These are phyloP conservation scores for Setophaga kirtlandii DNA, from an alignment of 2,113 vertebrate species.

Conservation along the genomic window DNA sequence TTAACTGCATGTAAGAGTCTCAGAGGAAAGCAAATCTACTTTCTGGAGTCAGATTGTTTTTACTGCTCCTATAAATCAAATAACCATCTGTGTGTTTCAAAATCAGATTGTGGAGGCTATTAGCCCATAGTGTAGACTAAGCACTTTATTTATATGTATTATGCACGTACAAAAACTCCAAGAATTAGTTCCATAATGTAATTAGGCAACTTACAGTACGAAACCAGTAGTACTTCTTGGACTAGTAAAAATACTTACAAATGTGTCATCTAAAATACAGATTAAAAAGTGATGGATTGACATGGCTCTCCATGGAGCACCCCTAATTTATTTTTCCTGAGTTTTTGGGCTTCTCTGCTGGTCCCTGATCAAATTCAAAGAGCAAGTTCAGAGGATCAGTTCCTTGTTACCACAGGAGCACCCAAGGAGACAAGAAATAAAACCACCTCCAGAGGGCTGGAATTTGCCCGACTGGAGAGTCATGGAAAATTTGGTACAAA, in stretches of 20 bases:
- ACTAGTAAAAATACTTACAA: neutral
- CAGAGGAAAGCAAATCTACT: constrained; percentile 58
- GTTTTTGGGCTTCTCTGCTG: neutral
- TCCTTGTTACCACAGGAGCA: neutral
- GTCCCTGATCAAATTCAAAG: neutral
- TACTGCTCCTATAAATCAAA: constrained; percentile 64
- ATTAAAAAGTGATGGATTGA: neutral
- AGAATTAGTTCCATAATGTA: neutral
- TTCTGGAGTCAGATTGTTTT: constrained; percentile 52
- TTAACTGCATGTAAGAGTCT: constrained; percentile 32
- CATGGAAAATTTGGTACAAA: neutral
- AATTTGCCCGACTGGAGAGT: neutral
- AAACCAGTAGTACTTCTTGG: neutral
- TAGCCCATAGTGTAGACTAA: constrained; percentile 53
- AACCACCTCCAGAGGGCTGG: neutral
- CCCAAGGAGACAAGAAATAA: neutral
- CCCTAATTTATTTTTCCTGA: neutral
- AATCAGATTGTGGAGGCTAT: constrained; percentile 58
- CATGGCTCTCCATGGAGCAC: neutral
- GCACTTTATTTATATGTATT: constrained; percentile 41
- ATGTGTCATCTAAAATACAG: neutral
- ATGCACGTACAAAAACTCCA: neutral
- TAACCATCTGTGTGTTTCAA: constrained; percentile 54
- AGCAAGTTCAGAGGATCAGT: neutral
- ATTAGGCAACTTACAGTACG: neutral